Evolutionary conservation across 2,797 vertebrate species (phyloP).

Genomic region (Ara ararauna): DNA sequence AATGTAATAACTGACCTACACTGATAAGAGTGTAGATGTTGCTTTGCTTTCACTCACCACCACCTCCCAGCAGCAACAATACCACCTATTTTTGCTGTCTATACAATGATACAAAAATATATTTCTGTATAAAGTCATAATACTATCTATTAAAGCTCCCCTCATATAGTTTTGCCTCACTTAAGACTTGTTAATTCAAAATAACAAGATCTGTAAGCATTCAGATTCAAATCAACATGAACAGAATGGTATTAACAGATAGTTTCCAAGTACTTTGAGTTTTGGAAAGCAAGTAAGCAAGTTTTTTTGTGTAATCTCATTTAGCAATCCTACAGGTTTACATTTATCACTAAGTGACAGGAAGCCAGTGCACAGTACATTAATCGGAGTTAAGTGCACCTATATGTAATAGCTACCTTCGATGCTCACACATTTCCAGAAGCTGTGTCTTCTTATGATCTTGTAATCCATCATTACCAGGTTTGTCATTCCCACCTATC

Average conservation of each 20-base stretch:
- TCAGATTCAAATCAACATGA: neutral
- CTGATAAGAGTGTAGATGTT: neutral
- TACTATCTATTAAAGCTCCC: neutral
- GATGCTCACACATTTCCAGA: constrained; percentile 62
- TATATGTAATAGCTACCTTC: constrained; percentile 65
- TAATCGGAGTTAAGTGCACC: neutral
- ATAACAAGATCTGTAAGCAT: neutral
- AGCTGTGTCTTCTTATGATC: constrained; percentile 41
- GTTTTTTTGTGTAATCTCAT: neutral
- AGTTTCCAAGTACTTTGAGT: neutral
- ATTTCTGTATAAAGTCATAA: neutral
- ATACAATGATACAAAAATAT: neutral
- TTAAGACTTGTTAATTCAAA: neutral
- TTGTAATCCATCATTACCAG: constrained; percentile 3
- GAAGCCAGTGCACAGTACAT: neutral
- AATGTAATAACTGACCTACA: neutral
- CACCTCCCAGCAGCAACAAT: neutral
- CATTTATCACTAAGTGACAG: neutral
- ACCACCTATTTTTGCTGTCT: neutral
- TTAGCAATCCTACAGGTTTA: neutral
- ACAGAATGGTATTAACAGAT: neutral
- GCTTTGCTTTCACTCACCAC: neutral
- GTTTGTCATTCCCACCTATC: constrained; percentile 73
- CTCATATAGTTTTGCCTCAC: neutral
- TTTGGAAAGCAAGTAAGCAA: neutral